A percentile compares a stretch with the other conserved stretches of the same genome.
Conservation (phyloP, 2,888 invertebrate species). For the Synergus gifuensis region DNA sequence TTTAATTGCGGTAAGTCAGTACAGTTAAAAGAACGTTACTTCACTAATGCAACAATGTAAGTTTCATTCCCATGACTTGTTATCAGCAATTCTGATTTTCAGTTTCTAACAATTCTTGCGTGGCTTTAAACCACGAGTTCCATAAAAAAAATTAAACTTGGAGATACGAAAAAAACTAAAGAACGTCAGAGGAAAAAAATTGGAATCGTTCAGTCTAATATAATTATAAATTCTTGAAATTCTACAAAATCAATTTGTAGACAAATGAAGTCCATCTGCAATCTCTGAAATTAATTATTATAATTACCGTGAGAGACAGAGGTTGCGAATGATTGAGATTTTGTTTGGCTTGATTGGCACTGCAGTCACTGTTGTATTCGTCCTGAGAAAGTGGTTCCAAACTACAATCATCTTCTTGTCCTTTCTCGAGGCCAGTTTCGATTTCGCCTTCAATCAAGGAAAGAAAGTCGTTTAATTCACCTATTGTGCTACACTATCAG, state of each 20-base stretch:
- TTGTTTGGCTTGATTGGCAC: constrained; percentile 63
- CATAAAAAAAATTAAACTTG: neutral
- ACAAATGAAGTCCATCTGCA: no score
- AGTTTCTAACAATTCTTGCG: neutral
- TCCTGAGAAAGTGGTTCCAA: constrained; percentile 71
- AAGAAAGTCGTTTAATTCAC: constrained; percentile 29
- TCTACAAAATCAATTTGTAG: no score
- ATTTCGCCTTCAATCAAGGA: constrained; percentile 58
- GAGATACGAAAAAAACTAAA: neutral
- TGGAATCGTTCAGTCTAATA: neutral
- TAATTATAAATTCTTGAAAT: no score
- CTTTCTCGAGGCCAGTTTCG: constrained; percentile 65
- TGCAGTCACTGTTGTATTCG: constrained; percentile 71
- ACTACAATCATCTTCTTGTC: constrained; percentile 68
- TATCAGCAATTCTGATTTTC: constrained; percentile 17
- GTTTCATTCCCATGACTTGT: constrained; percentile 12
- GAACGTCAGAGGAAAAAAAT: constrained; percentile 9
- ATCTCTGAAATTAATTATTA: constrained; percentile 40
- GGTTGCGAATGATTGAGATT: constrained; percentile 65
- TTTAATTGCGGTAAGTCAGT: constrained; percentile 26
- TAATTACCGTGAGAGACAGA: constrained; percentile 72
- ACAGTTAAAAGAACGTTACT: constrained; percentile 37
- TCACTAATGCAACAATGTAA: constrained; percentile 9
- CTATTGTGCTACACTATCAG: neutral
- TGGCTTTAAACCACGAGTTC: neutral